A percentile compares a stretch with the other conserved stretches of the same genome.
phyloP scores from a whole-genome alignment of 2,888 invertebrate species.

The Apotomis capreana region DNA sequence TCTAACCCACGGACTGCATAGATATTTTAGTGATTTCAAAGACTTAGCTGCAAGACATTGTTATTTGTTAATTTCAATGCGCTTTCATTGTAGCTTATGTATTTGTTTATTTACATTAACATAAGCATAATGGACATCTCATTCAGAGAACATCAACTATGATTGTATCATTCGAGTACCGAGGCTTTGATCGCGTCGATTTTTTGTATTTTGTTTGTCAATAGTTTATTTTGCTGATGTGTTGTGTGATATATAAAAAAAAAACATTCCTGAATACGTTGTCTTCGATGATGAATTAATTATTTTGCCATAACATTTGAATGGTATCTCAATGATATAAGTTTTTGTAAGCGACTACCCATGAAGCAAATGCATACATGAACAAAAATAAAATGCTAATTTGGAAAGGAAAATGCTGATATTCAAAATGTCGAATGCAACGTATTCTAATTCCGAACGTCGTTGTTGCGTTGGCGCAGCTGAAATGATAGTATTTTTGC shows the following conservation, averaged over 20 bases:
- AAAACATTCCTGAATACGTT: constrained; percentile 22
- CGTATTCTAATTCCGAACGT: constrained; percentile 2
- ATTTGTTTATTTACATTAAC: constrained; percentile 50
- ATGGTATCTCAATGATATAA: too few species aligned
- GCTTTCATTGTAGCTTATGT: constrained; percentile 82
- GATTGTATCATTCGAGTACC: constrained; percentile 45
- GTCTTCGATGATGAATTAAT: neutral
- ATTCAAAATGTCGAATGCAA: constrained; percentile 46
- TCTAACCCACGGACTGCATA: too few species aligned
- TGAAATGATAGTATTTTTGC: constrained; percentile 78
- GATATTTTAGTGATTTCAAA: constrained; percentile 41
- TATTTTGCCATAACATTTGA: neutral
- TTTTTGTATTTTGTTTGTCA: constrained; percentile 50
- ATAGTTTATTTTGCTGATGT: constrained; percentile 59
- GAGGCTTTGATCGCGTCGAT: constrained; percentile 61
- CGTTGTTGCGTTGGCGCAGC: constrained; percentile 57
- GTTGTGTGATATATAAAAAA: constrained; percentile 50
- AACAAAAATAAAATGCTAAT: neutral
- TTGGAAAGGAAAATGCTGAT: neutral
- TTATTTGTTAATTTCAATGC: constrained; percentile 54
- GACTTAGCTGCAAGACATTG: constrained; percentile 44
- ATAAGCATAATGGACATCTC: constrained; percentile 46
- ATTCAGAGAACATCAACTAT: constrained; percentile 48
- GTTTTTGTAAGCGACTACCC: too few species aligned
- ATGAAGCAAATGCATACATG: too few species aligned